Evolutionary conservation across 2,888 invertebrate genomes (phyloP), one percentile per base, ranked within the genome.

Genomic region (Epicampocera succincta): DNA sequence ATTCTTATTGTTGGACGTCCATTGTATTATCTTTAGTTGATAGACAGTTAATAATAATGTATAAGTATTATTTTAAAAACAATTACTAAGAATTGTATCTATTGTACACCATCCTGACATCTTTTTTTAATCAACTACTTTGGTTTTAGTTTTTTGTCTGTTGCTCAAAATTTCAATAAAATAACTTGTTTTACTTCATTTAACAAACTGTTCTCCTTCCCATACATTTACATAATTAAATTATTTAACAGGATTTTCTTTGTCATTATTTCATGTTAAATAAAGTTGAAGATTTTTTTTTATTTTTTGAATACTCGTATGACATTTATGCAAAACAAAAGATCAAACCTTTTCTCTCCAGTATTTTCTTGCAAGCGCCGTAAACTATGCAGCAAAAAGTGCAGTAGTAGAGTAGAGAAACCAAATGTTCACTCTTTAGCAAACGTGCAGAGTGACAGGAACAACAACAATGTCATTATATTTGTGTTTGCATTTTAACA

Each of bases 341-440:
- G 25, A 12, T 54, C 42, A 68, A 38, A 58, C 46, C 11, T 21
- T 9, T 42, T 3, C 40, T 17, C 29, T 13, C 11, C 13, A 6
- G 21, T 63, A 54, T 54, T 66, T 58, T 33, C 48, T 12, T 58
- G 11, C n/a, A 58, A 65, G 21, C 66, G 69, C 77, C 77, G 61
- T 15, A 69, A 63, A 69, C 25, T 77, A 77, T 77, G 77, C 69
- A 63, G 46, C 38, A 50, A 19, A 33, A 46, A 54, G 19, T 61
- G 29, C 46, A 69, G 46, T 54, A n/a, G n/a, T n/a, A n/a, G n/a
- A n/a, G n/a, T 17, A 50, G 33, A 17, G 3, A 54, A 52, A 54
- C 42, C 52, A 15, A 63, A 50, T 69, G 61, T 48, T 46, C 63
- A 54, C 21, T 40, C 38, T 54, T 25, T 19, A n/a, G 9, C 46